Percentiles rank a stretch among this genome's conserved stretches.
phyloP scores from a whole-genome alignment of 1,140 invertebrate species.

The Latrodectus geometricus region DNA sequence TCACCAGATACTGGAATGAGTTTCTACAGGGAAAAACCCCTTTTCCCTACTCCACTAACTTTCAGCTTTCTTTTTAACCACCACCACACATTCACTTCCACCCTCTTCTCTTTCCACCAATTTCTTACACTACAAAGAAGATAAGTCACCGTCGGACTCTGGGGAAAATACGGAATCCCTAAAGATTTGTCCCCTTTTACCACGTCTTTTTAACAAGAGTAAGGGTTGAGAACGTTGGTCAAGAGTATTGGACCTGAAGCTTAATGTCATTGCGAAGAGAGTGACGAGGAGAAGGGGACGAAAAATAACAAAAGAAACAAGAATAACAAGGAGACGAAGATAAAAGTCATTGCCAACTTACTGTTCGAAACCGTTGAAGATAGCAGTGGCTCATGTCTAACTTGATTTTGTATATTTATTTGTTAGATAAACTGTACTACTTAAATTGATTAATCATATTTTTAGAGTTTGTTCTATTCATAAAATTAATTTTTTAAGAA shows the following conservation, averaged over 20 bases:
- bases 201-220: slow-evolving; percentile 19
- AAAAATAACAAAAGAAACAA: background rate
- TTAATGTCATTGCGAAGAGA: slow-evolving; percentile 7
- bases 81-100: background rate
- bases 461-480: no score
- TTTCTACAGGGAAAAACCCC: slow-evolving; percentile 1
- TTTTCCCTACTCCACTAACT: background rate
- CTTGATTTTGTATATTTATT: no score
- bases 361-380: background rate
- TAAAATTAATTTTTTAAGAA: no score
- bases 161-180: background rate
- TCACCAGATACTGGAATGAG: background rate
- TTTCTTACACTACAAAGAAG: background rate
- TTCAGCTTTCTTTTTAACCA: background rate
- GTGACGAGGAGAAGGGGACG: background rate
- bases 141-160: slow-evolving; percentile 1
- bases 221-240: background rate
- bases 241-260: slow-evolving; percentile 7
- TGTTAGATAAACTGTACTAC: no score
- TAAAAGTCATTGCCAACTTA: background rate
- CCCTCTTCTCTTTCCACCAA: background rate
- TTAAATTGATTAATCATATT: no score
- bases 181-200: slow-evolving; percentile 22
- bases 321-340: background rate
- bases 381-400: background rate